Conservation (phyloP, 2,113 vertebrate species). For the Tympanuchus pallidicinctus region DNA sequence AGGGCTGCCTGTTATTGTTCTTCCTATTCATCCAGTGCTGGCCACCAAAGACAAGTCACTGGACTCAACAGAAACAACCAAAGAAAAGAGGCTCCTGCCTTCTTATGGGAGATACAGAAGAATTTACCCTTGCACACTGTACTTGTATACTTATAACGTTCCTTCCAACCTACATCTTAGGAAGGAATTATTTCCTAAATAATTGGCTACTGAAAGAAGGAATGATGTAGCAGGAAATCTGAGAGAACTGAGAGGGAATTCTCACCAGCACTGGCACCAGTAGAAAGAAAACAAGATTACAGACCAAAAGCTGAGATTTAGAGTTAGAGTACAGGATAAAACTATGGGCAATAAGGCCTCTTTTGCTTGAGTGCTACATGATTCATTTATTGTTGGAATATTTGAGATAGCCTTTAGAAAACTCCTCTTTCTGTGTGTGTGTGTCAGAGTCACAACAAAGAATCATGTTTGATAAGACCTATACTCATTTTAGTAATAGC, state of each 20-base stretch:
- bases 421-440: too few relatives aligned
- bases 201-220: neutral
- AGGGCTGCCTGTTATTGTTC: neutral
- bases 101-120: neutral
- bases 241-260: neutral
- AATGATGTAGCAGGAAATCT: neutral
- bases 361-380: neutral
- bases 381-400: neutral
- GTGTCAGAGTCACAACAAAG: neutral
- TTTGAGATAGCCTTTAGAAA: neutral
- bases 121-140: neutral
- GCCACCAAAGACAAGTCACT: neutral
- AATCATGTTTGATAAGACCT: neutral
- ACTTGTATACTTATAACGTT: neutral
- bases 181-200: neutral
- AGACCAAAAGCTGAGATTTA: neutral
- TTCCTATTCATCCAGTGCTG: neutral
- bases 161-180: neutral
- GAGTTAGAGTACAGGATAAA: neutral
- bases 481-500: neutral
- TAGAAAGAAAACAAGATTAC: neutral
- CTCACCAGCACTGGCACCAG: neutral
- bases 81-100: neutral
- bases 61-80: neutral
- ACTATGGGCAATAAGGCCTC: neutral